Evolutionary conservation across 2,888 invertebrate genomes (phyloP), one percentile per base, ranked within the genome.

Genomic region (Periphyllus acericola): DNA sequence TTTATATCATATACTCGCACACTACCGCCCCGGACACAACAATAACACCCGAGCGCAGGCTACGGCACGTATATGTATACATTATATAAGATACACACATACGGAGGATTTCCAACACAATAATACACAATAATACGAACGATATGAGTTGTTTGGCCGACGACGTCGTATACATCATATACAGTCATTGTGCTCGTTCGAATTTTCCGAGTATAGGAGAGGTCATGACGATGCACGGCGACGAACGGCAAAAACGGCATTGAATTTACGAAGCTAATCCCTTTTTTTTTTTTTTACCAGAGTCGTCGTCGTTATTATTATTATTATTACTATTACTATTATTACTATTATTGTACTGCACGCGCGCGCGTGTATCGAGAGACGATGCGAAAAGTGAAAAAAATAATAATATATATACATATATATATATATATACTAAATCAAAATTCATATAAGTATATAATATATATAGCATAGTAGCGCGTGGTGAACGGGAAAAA

Each of bases 191-290:
- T 82, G 71, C 25, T 6, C 32, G 32, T 32, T 82, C 46, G n/a
- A 72, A 60, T 83, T 55, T 82, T 83, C 72, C 71, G 5, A 34
- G 19, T 60, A n/a, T n/a, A 55, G 34, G 32, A 52, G 55, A 83
- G 72, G 72, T 74, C 74, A 14, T 25, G 40, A 14, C 78, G 32
- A 32, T 17, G 46, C 21, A 60, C 60, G 60, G 25, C 25, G 25
- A 55, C 55, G 55, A 55, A 55, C 34, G 52, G 75, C 75, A 46
- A 84, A 83, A 84, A 76, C 75, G 75, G 21, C 46, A 66, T 84
- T 76, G 46, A 76, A 80, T 86, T 80, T 80, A 80, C 32, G 80
- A 86, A 85, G 78, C 52, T 85, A 85, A 86, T 86, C 85, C 78
- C 52, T 32, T 72, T 55, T 83, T 55, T 55, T 29, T 46, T 76